These are phyloP conservation scores for Oncorhynchus keta DNA, from an alignment of 2,113 vertebrate species.

Conservation along the genomic window DNA sequence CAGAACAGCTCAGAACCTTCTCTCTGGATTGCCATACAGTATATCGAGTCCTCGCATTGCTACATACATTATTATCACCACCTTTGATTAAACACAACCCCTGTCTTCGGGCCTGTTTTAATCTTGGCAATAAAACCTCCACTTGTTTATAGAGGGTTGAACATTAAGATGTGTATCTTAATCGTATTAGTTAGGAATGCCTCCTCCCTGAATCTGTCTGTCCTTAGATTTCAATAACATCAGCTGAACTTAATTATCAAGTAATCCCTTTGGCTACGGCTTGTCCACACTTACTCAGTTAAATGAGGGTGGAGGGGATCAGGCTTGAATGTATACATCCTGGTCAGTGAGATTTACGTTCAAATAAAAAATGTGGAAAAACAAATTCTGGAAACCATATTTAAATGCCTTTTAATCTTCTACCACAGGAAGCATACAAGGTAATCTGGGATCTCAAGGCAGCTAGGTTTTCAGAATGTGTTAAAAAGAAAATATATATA, in stretches of 20 bases:
- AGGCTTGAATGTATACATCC: neutral
- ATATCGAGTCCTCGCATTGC: too few relatives aligned
- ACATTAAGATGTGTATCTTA: neutral
- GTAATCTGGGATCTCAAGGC: neutral
- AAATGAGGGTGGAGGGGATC: neutral
- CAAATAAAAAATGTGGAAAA: neutral
- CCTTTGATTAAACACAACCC: neutral
- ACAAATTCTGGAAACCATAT: neutral
- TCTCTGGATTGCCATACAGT: neutral
- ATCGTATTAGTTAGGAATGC: too few relatives aligned
- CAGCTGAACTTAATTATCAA: conserved; percentile 20
- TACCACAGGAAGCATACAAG: neutral
- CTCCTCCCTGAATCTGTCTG: too few relatives aligned
- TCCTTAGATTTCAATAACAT: conserved; percentile 16
- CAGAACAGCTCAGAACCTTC: neutral
- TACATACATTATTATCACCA: neutral
- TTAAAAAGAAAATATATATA: neutral
- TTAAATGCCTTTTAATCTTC: neutral
- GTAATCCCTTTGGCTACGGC: conserved; percentile 1
- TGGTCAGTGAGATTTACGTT: neutral
- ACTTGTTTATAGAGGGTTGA: neutral
- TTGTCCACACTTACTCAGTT: neutral
- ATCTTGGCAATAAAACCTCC: neutral
- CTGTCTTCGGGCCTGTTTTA: neutral
- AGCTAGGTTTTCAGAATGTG: neutral